Percentiles rank a stretch among this genome's conserved stretches.
These are phyloP conservation scores for Fundulus diaphanus DNA, from an alignment of 2,797 vertebrate genomes.

Conservation along the genomic window DNA sequence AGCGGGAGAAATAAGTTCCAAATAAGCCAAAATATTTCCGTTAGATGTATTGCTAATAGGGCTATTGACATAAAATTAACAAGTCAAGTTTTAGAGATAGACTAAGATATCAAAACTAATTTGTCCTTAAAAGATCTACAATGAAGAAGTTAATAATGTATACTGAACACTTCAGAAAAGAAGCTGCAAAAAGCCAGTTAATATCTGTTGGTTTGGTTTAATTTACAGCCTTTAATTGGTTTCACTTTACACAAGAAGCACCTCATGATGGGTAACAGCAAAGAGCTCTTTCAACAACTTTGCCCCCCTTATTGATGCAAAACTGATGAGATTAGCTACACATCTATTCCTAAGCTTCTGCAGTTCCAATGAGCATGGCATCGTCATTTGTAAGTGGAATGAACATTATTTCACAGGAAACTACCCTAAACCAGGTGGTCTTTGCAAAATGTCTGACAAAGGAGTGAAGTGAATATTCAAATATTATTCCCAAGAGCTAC, in stretches of 20 bases:
- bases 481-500: neutral
- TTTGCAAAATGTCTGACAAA: neutral
- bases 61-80: neutral
- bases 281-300: neutral
- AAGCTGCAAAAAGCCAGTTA: neutral
- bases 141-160: neutral
- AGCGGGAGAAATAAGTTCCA: neutral
- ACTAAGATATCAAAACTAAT: neutral
- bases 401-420: neutral
- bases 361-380: neutral
- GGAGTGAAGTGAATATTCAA: neutral
- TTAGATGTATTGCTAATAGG: neutral
- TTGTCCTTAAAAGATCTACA: neutral
- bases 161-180: neutral
- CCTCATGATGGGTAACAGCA: neutral
- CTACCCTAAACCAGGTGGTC: too few relatives aligned
- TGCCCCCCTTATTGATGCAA: neutral
- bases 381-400: neutral
- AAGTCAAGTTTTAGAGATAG: neutral
- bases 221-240: neutral
- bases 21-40: neutral
- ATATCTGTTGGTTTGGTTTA: neutral
- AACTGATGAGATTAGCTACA: neutral
- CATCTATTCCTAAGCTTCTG: neutral
- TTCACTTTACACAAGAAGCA: neutral